A percentile compares a stretch with the other conserved stretches of the same genome.
These are phyloP conservation scores for Papilio dardanus DNA, from an alignment of 1,140 invertebrate species.

Conservation along the genomic window DNA sequence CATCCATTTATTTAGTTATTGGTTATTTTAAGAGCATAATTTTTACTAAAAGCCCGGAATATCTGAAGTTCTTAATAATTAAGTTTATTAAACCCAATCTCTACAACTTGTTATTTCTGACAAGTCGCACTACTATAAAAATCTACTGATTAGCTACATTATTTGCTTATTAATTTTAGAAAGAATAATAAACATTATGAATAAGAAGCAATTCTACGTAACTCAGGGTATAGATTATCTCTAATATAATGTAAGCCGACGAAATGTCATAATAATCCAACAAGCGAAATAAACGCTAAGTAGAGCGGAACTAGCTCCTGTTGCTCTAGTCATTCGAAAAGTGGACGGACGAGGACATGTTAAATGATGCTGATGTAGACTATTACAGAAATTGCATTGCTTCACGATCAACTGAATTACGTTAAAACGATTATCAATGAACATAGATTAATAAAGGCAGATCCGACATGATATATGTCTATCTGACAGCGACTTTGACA, in stretches of 20 bases:
- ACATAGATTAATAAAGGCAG: too few species aligned
- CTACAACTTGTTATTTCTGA: too few species aligned
- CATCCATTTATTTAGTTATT: too few species aligned
- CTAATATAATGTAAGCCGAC: conserved; percentile 8
- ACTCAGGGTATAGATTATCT: background rate
- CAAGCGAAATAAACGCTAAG: background rate
- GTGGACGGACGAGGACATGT: background rate
- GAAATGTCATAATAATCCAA: conserved; percentile 9
- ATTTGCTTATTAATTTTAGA: too few species aligned
- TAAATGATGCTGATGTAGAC: background rate
- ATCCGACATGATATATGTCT: too few species aligned
- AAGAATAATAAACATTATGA: background rate
- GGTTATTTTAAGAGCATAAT: too few species aligned
- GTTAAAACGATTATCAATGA: background rate
- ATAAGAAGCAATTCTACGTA: background rate
- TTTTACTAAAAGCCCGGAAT: too few species aligned
- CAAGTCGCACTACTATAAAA: too few species aligned
- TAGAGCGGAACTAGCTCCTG: background rate
- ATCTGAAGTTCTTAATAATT: too few species aligned
- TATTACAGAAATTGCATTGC: conserved; percentile 17
- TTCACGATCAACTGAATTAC: conserved; percentile 3
- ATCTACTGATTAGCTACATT: too few species aligned
- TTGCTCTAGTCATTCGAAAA: background rate
- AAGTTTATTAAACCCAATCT: too few species aligned
- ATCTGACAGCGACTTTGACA: too few species aligned